A percentile compares a stretch with the other conserved stretches of the same genome.
Evolutionary conservation across 2,888 invertebrate genomes (phyloP).

Genomic region (Drosophila cognata): DNA sequence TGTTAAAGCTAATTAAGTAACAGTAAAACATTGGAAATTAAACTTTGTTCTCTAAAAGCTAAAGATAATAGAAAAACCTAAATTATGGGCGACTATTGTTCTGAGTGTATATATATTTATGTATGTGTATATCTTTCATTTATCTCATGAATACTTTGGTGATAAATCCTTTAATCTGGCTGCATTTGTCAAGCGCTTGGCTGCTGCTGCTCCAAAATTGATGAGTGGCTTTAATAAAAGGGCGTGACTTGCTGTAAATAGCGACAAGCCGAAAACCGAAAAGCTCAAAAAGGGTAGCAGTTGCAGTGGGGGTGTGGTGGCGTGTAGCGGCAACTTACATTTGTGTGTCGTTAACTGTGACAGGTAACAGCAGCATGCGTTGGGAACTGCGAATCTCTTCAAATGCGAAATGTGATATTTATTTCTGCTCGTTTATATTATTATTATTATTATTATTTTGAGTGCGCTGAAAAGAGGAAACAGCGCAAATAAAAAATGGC

Average conservation of each 20-base stretch:
- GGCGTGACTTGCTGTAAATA: slow-evolving; percentile 78
- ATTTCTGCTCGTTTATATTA: neutral
- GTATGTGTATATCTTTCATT: slow-evolving; percentile 28
- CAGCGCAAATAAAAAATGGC: neutral
- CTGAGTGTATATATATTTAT: neutral
- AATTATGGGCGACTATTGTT: neutral
- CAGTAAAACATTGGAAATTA: too few relatives aligned
- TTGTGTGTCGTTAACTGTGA: slow-evolving; percentile 57
- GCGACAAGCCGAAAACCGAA: slow-evolving; percentile 32
- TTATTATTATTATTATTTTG: slow-evolving; percentile 15
- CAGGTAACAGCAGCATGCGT: slow-evolving; percentile 50
- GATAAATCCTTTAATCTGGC: slow-evolving; percentile 74
- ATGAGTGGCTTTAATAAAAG: slow-evolving; percentile 81
- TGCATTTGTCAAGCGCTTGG: slow-evolving; percentile 70
- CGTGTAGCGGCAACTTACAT: slow-evolving; percentile 27
- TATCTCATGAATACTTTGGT: slow-evolving; percentile 43
- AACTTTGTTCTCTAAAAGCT: neutral
- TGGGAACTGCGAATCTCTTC: slow-evolving; percentile 22
- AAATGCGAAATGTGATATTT: slow-evolving; percentile 63
- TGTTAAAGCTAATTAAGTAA: too few relatives aligned
- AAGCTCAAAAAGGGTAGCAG: neutral
- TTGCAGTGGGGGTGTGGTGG: neutral
- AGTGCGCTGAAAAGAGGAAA: neutral
- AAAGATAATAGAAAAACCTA: slow-evolving; percentile 1
- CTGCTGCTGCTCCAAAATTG: slow-evolving; percentile 68